phyloP scores from a whole-genome alignment of 2,113 vertebrate species.

The Panurus biarmicus region DNA sequence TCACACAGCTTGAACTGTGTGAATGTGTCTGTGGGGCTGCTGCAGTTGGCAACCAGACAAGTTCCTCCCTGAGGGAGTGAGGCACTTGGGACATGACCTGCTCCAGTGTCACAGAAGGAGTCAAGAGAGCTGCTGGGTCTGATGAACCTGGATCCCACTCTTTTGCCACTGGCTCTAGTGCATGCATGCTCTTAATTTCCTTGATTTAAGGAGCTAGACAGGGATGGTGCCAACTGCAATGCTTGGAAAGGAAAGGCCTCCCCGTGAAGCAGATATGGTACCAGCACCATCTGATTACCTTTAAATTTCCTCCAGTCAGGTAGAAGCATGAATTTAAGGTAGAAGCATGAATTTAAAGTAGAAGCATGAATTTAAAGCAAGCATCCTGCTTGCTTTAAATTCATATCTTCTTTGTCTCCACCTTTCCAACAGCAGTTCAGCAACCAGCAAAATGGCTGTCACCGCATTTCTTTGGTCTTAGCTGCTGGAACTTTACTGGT shows the following conservation, averaged over 20 bases:
- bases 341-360: too few relatives aligned
- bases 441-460: neutral
- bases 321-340: too few relatives aligned
- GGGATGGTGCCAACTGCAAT: neutral
- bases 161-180: neutral
- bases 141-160: neutral
- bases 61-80: neutral
- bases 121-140: neutral
- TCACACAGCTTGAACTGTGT: rapidly evolving
- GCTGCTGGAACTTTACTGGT: neutral
- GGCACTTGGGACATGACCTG: neutral
- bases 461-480: neutral
- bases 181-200: neutral
- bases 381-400: neutral
- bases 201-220: neutral
- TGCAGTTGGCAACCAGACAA: neutral
- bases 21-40: neutral
- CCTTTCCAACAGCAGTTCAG: neutral
- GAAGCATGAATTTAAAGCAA: too few relatives aligned
- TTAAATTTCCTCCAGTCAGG: neutral
- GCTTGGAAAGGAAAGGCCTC: neutral
- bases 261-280: neutral
- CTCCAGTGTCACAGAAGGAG: neutral
- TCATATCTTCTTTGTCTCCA: neutral
- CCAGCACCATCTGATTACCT: neutral